Base-by-base conservation (phyloP, 2,888 invertebrate species). In the Parnassius smintheus region DNA sequence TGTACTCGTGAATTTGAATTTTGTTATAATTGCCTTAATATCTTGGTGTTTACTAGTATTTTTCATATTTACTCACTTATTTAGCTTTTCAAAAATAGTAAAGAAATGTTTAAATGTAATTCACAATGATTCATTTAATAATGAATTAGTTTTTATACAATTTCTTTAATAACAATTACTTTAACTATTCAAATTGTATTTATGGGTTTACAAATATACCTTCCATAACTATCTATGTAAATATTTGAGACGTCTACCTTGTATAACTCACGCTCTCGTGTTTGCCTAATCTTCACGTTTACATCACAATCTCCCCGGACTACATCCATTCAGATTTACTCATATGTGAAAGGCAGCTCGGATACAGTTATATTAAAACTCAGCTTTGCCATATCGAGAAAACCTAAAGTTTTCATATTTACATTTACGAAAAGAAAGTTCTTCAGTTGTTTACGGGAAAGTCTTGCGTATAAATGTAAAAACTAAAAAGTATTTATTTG, bases 191-290 rank as follows among this genome's bases (percentile, higher is more conserved):
- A 35, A 35, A 35, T 35, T 35, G 4, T 3, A 7, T 35, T 35
- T 35, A 35, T 7, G 7, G 4, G 35, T 35, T 7, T 35, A 35
- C 13, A 48, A 13, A 35, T 52, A 22, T 52, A 52, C 25, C 25
- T 25, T 52, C 22, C 25, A 25, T 25, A 52, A 9, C 12, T 7
- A 52, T 52, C 11, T 53, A 35, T n/a, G 41, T 35, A 25, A 41
- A 35, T 53, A 35, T 8, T n/a, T 35, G n/a, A 53, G 53, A n/a
- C n/a, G 41, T n/a, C 35, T 41, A 53, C 18, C 10, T n/a, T 18
- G 45, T 46, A 56, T 25, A 35, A 46, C 25, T 46, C 25, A 48
- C 7, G 56, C 46, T 48, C 58, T 53, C 25, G 44, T 50, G 56
- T 59, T 46, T 45, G 25, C 18, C 25, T 45, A 25, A 56, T 25